These are phyloP conservation scores for Scarus forsteni DNA, from an alignment of 2,797 vertebrate genomes.

Conservation along the genomic window DNA sequence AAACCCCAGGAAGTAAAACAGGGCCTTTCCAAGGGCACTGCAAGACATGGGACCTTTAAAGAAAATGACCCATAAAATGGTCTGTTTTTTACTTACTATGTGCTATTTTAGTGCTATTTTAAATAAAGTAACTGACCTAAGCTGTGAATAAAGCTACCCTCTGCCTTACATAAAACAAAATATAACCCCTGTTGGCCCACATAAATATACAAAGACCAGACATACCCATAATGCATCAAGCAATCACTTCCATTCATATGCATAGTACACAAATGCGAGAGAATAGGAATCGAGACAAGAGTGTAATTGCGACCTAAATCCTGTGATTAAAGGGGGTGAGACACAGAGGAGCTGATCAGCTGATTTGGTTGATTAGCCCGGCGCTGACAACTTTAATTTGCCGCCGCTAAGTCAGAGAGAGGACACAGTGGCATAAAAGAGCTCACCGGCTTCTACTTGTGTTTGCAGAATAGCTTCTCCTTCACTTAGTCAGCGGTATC, in stretches of 20 bases:
- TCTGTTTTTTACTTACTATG: no score
- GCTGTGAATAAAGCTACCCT: constrained; percentile 10
- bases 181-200: constrained; percentile 12
- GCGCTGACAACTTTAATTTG: constrained; percentile 52
- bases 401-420: constrained; percentile 43
- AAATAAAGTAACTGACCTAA: neutral
- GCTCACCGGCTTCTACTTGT: constrained; percentile 10
- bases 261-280: constrained; percentile 28
- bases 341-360: constrained; percentile 59
- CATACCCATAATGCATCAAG: neutral
- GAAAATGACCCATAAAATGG: no score
- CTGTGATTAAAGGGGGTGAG: constrained; percentile 56
- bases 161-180: constrained; percentile 1
- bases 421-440: constrained; percentile 32
- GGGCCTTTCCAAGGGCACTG: no score
- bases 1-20: no score
- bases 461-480: constrained; percentile 27
- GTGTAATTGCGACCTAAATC: constrained; percentile 68
- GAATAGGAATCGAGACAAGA: constrained; percentile 52
- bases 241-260: constrained; percentile 44
- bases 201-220: neutral
- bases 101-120: no score
- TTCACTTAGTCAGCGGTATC: constrained; percentile 21
- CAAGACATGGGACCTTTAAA: no score
- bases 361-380: constrained; percentile 70